Conservation (phyloP, 2,888 invertebrate species). For the Heliconius ismenius region DNA sequence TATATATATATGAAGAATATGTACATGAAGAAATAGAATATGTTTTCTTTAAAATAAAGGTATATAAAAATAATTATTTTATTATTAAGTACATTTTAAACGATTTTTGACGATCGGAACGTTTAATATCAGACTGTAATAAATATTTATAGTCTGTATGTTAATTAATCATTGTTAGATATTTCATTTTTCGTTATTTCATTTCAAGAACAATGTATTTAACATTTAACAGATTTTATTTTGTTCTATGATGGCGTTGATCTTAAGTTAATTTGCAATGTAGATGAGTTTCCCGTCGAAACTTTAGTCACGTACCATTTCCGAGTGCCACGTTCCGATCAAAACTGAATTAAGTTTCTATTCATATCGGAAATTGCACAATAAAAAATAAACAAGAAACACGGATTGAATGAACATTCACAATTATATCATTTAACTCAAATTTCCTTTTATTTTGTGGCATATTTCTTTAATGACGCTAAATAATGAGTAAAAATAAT, state of each 20-base stretch:
- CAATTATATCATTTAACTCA: neutral
- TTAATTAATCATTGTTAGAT: too few species aligned
- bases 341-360: constrained; percentile 45
- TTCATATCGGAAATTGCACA: neutral
- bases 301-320: constrained; percentile 31
- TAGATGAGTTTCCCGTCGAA: constrained; percentile 48
- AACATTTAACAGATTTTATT: neutral
- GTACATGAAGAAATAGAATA: neutral
- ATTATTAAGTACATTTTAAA: neutral
- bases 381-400: neutral
- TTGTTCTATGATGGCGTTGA: constrained; percentile 26
- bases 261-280: constrained; percentile 56
- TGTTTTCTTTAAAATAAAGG: neutral
- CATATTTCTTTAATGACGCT: neutral
- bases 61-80: neutral
- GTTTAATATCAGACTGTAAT: neutral
- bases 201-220: neutral
- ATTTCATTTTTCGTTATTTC: too few species aligned
- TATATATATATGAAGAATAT: neutral
- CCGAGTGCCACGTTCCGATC: constrained; percentile 31
- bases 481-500: too few species aligned
- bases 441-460: neutral
- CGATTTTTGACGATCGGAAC: neutral
- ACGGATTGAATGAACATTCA: neutral
- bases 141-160: too few species aligned